Evolutionary conservation across 2,888 invertebrate species (phyloP).

Genomic region (Endotricha flammealis): DNA sequence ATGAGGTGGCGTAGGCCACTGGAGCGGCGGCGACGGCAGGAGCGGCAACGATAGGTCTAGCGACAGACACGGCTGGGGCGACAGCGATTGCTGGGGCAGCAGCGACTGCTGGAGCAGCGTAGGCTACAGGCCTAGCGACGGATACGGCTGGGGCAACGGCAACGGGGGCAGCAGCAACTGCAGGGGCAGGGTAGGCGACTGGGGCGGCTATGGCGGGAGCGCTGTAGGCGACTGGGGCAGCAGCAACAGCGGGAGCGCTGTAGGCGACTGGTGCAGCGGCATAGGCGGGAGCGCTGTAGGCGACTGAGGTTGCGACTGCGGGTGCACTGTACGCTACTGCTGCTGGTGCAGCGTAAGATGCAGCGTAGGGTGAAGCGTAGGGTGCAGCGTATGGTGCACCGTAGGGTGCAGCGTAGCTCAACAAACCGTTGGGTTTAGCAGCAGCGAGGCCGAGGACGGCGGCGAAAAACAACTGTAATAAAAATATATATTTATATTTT

Average conservation of each 20-base stretch:
- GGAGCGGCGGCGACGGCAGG: slow-evolving; percentile 4
- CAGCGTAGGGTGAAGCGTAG: not conserved
- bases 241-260: not conserved
- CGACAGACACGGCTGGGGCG: not conserved
- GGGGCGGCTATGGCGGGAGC: not conserved
- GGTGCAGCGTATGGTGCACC: no score
- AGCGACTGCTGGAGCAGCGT: not conserved
- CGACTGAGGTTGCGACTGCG: no score
- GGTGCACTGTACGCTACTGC: no score
- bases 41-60: not conserved
- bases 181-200: not conserved
- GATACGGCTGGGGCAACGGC: not conserved
- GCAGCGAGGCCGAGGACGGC: slow-evolving; percentile 5
- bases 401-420: not conserved
- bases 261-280: slow-evolving; percentile 1
- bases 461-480: slow-evolving; percentile 3
- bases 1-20: slow-evolving; percentile 2
- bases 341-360: not conserved
- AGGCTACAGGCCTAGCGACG: not conserved
- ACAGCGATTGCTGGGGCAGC: not conserved
- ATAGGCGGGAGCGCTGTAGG: not conserved
- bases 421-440: slow-evolving; percentile 2
- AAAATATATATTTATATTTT: not conserved
- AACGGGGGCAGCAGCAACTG: not conserved
- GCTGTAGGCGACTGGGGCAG: not conserved